These are phyloP conservation scores for Paradoxurus hermaphroditus DNA, from an alignment of 2,113 vertebrate species.

Conservation along the genomic window DNA sequence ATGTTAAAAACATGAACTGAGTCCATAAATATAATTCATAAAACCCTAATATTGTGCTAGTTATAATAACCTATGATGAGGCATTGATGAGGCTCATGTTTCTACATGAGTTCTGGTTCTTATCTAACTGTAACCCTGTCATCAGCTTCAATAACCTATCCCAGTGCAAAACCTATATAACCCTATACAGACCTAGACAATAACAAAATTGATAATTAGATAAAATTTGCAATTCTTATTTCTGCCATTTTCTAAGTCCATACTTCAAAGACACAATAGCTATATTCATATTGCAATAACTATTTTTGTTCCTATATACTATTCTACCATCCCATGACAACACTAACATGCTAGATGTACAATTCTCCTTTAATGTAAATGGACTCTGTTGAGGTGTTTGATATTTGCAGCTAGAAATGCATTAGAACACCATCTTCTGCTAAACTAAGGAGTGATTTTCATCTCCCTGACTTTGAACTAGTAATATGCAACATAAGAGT, in stretches of 20 bases:
- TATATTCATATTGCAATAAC: background rate
- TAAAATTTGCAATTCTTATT: background rate
- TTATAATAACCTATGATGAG: background rate
- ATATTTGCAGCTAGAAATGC: background rate
- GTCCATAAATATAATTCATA: slow-evolving; percentile 5
- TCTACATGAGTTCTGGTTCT: no score
- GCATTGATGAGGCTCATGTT: background rate
- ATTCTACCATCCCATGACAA: background rate
- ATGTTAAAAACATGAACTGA: background rate
- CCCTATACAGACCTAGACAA: background rate
- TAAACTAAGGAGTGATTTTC: background rate
- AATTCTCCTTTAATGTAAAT: background rate
- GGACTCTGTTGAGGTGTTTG: background rate
- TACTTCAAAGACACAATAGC: background rate
- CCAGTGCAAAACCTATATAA: background rate
- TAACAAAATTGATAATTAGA: background rate
- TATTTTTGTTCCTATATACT: background rate
- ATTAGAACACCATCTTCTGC: background rate
- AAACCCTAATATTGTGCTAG: background rate
- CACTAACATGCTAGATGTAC: background rate
- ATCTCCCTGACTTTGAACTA: background rate
- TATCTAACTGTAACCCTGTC: background rate
- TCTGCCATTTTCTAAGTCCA: background rate
- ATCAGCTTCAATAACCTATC: background rate
- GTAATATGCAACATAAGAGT: background rate